Conservation (phyloP, 2,113 vertebrate species). For the Laterallus jamaicensis region DNA sequence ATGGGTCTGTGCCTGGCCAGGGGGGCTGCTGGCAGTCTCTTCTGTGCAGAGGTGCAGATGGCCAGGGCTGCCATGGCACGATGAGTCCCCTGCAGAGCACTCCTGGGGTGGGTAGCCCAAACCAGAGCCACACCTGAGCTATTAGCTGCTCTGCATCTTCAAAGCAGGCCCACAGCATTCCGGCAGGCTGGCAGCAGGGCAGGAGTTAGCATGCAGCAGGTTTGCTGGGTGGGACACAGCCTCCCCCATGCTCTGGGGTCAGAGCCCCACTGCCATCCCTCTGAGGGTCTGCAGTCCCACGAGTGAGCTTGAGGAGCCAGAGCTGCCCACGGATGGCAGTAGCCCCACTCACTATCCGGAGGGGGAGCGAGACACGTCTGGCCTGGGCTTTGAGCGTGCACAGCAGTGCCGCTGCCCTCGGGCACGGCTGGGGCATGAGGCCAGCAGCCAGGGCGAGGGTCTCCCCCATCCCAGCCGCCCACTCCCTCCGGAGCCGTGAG, state of each 20-base stretch:
- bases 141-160: not conserved
- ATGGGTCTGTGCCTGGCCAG: accelerated
- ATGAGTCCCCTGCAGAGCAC: not conserved
- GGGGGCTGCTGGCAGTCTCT: not conserved
- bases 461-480: accelerated
- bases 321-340: accelerated
- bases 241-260: not conserved
- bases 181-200: accelerated
- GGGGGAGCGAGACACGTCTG: accelerated
- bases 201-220: accelerated
- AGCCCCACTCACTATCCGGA: accelerated
- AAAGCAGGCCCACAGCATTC: not conserved
- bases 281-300: not conserved
- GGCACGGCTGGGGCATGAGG: accelerated
- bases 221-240: not conserved
- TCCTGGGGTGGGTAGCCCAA: accelerated
- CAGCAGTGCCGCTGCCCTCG: not conserved
- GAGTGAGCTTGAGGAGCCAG: not conserved
- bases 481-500: not conserved
- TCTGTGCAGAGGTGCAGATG: not conserved
- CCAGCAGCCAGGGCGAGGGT: accelerated
- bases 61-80: not conserved
- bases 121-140: not conserved
- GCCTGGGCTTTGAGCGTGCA: not conserved
- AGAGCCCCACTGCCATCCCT: accelerated